Evolutionary conservation across 2,888 invertebrate species (phyloP).

Genomic region (Biston betularia): DNA sequence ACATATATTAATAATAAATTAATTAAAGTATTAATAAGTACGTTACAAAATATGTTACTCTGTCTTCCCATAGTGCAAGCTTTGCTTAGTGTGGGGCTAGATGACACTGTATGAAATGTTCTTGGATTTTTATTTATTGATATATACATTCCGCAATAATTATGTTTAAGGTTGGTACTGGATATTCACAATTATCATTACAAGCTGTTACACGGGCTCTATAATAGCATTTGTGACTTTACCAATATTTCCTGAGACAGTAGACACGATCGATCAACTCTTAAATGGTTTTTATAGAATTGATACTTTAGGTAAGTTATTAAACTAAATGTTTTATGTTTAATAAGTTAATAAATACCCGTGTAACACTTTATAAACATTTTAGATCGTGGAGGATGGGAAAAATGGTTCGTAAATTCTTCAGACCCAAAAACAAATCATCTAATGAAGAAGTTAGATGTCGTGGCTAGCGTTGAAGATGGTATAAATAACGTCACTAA

Average conservation of each 20-base stretch:
- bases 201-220: constrained; percentile 93
- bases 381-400: constrained; percentile 91
- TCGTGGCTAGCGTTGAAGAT: constrained; percentile 88
- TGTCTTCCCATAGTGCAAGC: no score
- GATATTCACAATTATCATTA: constrained; percentile 94
- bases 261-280: constrained; percentile 89
- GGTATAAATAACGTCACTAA: constrained; percentile 91
- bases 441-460: constrained; percentile 88
- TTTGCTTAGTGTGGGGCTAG: no score
- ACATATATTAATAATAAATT: no score
- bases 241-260: constrained; percentile 90
- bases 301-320: constrained; percentile 88
- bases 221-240: constrained; percentile 94
- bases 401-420: constrained; percentile 90
- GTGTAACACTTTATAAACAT: background rate
- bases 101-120: no score
- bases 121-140: no score
- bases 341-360: background rate
- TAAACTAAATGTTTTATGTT: background rate
- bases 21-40: no score
- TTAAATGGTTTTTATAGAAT: constrained; percentile 89
- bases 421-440: constrained; percentile 87
- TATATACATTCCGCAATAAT: no score
- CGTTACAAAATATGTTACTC: no score
- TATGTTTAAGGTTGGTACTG: constrained; percentile 89